Base-by-base conservation (phyloP, 2,113 vertebrate genomes). In the Alethe diademata region DNA sequence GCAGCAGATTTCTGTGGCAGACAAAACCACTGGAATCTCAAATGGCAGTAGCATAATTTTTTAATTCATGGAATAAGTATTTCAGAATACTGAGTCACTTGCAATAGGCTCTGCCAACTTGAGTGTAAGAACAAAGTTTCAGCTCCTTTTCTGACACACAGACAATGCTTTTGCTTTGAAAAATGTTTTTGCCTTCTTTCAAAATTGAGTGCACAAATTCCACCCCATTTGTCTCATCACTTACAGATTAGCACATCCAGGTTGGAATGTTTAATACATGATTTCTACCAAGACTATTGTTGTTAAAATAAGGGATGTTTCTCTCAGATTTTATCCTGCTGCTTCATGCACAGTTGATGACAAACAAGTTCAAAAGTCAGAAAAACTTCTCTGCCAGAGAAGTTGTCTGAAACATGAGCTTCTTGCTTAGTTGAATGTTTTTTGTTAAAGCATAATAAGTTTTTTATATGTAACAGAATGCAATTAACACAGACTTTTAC, bases 401-500 rank as follows among this genome's bases (percentile, higher is more conserved):
- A 11, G 19, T 4, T 60, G n/a, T 5, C 58, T 60, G 48, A 79
- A 67, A 28, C 33, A 31, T 5, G 7, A 48, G 51, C 45, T 84
- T 40, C 13, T n/a, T 69, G 42, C 86, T 48, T 2, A 56, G 17
- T 4, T 15, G 25, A 53, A 33, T 33, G 29, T 2, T 38, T 89
- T 62, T 31, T 76, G 60, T 65, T 71, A 83, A 69, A 50, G 35
- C 53, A 33, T 12, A 23, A 2, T 3, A 23, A 29, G 9, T 23
- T 51, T 50, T 50, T 58, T 22, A 61, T 3, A 56, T 5, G 6
- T 12, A 76, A 79, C 4, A 10, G 66, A 75, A 72, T 19, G 17
- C 47, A 84, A 51, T 61, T 61, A 69, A 54, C 40, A 42, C 18
- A 82, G 47, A n/a, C 6, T 71, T 98, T 97, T 96, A 99, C 99